Percentiles rank a stretch among this genome's conserved stretches.
Evolutionary conservation across 2,797 vertebrate species (phyloP).

Genomic region (Aeoliscus strigatus): DNA sequence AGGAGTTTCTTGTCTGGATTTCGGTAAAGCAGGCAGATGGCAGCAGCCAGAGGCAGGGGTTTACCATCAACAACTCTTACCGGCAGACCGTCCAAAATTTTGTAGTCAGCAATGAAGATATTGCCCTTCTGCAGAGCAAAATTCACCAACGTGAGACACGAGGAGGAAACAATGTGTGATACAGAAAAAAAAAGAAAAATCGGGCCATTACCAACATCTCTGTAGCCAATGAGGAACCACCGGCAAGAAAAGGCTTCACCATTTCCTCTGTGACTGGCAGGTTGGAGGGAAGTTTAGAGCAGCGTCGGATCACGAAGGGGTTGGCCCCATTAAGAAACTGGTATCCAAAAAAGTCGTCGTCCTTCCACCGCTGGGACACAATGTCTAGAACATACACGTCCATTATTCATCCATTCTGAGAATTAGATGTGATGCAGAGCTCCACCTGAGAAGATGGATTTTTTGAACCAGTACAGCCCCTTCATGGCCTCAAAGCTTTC

Average conservation of each 20-base stretch:
- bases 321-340: slow-evolving; percentile 66
- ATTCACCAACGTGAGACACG: too few relatives aligned
- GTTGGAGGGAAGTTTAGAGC: slow-evolving; percentile 37
- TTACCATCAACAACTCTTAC: slow-evolving; percentile 53
- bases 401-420: too few relatives aligned
- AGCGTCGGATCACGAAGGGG: slow-evolving; percentile 56
- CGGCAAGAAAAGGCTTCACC: too few relatives aligned
- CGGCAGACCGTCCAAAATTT: slow-evolving; percentile 60
- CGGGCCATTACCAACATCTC: slow-evolving; percentile 66
- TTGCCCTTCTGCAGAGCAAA: slow-evolving; percentile 68
- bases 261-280: slow-evolving; percentile 51
- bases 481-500: too few relatives aligned
- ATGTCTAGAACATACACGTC: too few relatives aligned
- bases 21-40: slow-evolving; percentile 68
- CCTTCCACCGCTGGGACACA: slow-evolving; percentile 63
- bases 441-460: too few relatives aligned
- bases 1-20: slow-evolving; percentile 47
- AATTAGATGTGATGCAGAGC: too few relatives aligned
- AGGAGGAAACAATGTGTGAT: too few relatives aligned
- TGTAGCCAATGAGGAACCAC: slow-evolving; percentile 18
- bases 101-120: slow-evolving; percentile 74
- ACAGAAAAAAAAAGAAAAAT: too few relatives aligned
- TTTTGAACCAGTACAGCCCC: too few relatives aligned
- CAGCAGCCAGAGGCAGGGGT: slow-evolving; percentile 64
- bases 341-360: slow-evolving; percentile 61